Conservation (phyloP, 2,797 vertebrate species). For the Pipistrellus pipistrellus region DNA sequence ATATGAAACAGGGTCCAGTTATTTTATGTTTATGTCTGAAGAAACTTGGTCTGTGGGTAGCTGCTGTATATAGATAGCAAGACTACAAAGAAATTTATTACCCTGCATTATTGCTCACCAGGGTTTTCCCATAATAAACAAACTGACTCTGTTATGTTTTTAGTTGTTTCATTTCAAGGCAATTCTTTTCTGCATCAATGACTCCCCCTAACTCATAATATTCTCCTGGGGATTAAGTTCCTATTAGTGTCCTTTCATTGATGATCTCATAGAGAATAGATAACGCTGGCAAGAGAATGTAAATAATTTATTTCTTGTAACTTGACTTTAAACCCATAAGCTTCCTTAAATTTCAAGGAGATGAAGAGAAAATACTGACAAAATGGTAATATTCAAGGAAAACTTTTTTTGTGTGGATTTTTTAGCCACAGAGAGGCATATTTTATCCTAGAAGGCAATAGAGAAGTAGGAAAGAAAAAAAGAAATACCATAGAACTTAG, state of each 20-base stretch:
- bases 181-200: constrained; percentile 28
- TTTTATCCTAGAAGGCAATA: constrained; percentile 46
- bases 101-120: not conserved
- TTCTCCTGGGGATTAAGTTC: not conserved
- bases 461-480: constrained; percentile 21
- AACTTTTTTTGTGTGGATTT: constrained; percentile 2
- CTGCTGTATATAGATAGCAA: constrained; percentile 6
- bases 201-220: constrained; percentile 45
- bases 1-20: constrained; percentile 48
- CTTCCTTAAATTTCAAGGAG: constrained; percentile 44
- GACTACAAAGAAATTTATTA: not conserved
- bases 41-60: constrained; percentile 26
- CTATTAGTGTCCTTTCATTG: not conserved
- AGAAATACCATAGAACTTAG: constrained; percentile 22
- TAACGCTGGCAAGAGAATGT: constrained; percentile 51
- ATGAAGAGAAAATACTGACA: constrained; percentile 53
- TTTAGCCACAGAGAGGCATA: not conserved
- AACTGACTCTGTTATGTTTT: not conserved
- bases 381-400: constrained; percentile 29
- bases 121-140: constrained; percentile 18
- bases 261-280: constrained; percentile 45
- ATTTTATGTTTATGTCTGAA: constrained; percentile 44
- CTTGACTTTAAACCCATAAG: constrained; percentile 50
- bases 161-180: constrained; percentile 45
- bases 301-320: constrained; percentile 75